Evolutionary conservation across 2,113 vertebrate genomes (phyloP), one percentile per base, ranked within the genome.

Genomic region (Microcebus lehilahytsara): DNA sequence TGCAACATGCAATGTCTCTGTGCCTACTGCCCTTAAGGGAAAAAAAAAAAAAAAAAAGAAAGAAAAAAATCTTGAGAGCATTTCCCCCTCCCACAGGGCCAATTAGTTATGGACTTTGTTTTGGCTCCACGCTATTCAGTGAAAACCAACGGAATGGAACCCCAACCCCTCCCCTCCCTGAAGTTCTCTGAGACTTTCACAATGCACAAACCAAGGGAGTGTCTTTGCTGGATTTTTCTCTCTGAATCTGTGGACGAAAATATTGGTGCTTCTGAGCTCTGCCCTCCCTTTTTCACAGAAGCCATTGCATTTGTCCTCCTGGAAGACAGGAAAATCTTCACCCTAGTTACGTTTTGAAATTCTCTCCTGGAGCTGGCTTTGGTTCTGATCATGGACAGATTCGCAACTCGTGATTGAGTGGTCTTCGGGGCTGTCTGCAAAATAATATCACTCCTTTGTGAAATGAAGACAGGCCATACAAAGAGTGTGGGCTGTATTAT

Each of bases 101-200:
- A 56, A 79, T 97, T 90, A 67, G 94, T 93, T 94, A 88, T 11
- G 84, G 95, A 72, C 77, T 95, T 92, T 93, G 66, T 96, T 83
- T n/a, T 9, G 64, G n/a, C 32, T 95, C 53, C 37, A 1, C 23
- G 37, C 81, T 95, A 74, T 80, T 96, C 95, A 95, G 74, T 30
- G 49, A 51, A 91, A 97, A 92, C 32, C 80, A 92, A n/a, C 78
- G 64, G 62, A 30, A 91, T 3, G 85, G 91, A 94, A 94, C 69
- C 77, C 20, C 40, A 23, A 1, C 23, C 37, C 80, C 62, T 66
- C 72, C 71, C 34, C 37, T 66, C 60, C 20, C 51, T 40, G 46
- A 20, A 56, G 49, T 72, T 86, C 74, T 46, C 85, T 71, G 53
- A 75, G 67, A 84, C 95, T 84, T 22, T 53, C 89, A 66, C 69